A percentile compares a stretch with the other conserved stretches of the same genome.
phyloP scores from a whole-genome alignment of 2,113 vertebrate species.

The Heterotilapia buettikoferi region DNA sequence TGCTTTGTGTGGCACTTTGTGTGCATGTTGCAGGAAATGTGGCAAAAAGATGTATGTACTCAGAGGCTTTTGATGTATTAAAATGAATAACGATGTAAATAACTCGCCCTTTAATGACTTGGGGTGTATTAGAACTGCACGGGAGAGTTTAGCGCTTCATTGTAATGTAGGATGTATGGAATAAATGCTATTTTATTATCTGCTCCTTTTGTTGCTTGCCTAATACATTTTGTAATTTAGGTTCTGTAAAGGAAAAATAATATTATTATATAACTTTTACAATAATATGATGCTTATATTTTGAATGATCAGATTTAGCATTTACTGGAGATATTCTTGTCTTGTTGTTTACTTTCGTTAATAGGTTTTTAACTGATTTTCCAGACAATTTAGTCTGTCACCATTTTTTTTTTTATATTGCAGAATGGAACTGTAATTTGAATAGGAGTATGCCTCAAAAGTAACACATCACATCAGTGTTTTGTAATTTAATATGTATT shows the following conservation, averaged over 20 bases:
- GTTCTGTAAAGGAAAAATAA: background rate
- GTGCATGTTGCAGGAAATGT: background rate
- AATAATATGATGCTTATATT: background rate
- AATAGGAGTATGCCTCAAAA: background rate
- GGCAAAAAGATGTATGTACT: background rate
- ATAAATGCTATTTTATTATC: background rate
- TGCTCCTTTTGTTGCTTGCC: background rate
- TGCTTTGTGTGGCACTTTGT: constrained; percentile 7
- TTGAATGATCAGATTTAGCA: background rate
- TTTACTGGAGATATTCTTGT: background rate
- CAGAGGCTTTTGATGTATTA: background rate
- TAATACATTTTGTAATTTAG: background rate
- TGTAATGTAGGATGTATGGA: background rate
- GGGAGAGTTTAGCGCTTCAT: background rate
- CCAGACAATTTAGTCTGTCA: background rate
- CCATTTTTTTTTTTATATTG: background rate
- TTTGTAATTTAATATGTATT: background rate
- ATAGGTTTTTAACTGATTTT: background rate
- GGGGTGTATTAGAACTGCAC: background rate
- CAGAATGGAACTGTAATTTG: background rate
- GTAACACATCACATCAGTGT: background rate
- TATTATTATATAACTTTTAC: background rate
- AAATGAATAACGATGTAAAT: background rate
- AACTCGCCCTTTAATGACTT: background rate
- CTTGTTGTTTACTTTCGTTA: background rate